A percentile compares a stretch with the other conserved stretches of the same genome.
phyloP scores from a whole-genome alignment of 2,113 vertebrate species.

The Hymenochirus boettgeri region DNA sequence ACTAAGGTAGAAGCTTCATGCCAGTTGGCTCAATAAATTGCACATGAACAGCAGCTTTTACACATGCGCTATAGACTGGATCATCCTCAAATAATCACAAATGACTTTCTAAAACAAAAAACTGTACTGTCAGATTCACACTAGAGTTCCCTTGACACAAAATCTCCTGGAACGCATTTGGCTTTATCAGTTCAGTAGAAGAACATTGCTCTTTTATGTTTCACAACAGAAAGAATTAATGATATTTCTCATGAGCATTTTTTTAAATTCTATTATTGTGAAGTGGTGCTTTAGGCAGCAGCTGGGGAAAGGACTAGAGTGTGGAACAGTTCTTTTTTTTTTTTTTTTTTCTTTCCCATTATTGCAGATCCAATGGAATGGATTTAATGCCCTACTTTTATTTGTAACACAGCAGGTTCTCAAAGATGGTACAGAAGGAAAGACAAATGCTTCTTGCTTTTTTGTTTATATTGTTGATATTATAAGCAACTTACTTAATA shows the following conservation, averaged over 20 bases:
- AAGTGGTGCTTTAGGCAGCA: not conserved
- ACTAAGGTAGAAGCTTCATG: too few species aligned
- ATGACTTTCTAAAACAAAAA: not conserved
- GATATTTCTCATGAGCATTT: not conserved
- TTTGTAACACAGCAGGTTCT: not conserved
- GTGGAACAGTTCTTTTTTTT: not conserved
- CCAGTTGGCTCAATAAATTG: too few species aligned
- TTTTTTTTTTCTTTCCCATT: too few species aligned
- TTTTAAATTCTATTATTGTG: slow-evolving; percentile 5
- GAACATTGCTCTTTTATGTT: not conserved
- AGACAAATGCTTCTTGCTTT: not conserved
- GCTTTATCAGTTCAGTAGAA: not conserved
- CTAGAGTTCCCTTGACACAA: not conserved
- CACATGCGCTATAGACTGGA: not conserved
- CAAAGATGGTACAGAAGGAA: not conserved
- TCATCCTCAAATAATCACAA: not conserved
- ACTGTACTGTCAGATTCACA: too few species aligned
- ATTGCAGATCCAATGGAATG: not conserved
- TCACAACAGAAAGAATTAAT: not conserved
- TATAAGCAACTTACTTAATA: not conserved
- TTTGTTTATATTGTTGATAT: not conserved
- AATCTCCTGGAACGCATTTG: not conserved
- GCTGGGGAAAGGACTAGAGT: not conserved
- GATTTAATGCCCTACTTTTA: slow-evolving; percentile 7
- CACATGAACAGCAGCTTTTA: too few species aligned